Base-by-base conservation (phyloP, 2,888 invertebrate genomes). In the Enchytraeus crypticus region DNA sequence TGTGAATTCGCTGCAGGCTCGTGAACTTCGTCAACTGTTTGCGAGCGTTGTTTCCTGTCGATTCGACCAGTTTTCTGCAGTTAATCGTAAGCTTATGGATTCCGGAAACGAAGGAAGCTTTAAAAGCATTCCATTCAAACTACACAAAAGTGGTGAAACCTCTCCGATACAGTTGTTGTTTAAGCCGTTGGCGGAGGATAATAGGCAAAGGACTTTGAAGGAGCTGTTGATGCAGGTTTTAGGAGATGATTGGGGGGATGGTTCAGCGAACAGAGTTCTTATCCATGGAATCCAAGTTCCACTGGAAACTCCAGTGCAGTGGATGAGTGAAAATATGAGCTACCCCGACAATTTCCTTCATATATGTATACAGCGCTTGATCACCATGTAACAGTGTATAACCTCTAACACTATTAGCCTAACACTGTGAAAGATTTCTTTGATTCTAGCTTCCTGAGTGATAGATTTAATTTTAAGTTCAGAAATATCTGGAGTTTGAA, bases 291-390 rank as follows among this genome's bases (percentile, higher is more conserved):
- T 97, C 71, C 83, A 85, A 69, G 85, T 92, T 59, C 90, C 95
- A 2, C 73, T 85, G 65, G 90, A 93, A 66, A 90, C 93, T 11
- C 93, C 96, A 14, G 79, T 97, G 11, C 90, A 93, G 74, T 98
- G 97, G 96, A 85, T 98, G 80, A 92, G 93, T 27, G 93, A 96
- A 81, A 96, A 97, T 80, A 82, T 98, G 73, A 92, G 95, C 78
- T 95, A 96, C 81, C 95, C 97, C 0, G 98, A 98, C 79, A 98
- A 98, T 82, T 98, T 98, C 81, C 82, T 98, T 66, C 97, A 98
- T 83, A 83, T 96, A 59, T 76, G 74, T 67, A 43, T 74, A 11
- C 27, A 61, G 3, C 49, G n/a, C n/a, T n/a, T n/a, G n/a, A n/a
- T n/a, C n/a, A n/a, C n/a, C n/a, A n/a, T n/a, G n/a, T n/a, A n/a